These are phyloP conservation scores for Chaetodon trifasciatus DNA, from an alignment of 2,797 vertebrate species.

Conservation along the genomic window DNA sequence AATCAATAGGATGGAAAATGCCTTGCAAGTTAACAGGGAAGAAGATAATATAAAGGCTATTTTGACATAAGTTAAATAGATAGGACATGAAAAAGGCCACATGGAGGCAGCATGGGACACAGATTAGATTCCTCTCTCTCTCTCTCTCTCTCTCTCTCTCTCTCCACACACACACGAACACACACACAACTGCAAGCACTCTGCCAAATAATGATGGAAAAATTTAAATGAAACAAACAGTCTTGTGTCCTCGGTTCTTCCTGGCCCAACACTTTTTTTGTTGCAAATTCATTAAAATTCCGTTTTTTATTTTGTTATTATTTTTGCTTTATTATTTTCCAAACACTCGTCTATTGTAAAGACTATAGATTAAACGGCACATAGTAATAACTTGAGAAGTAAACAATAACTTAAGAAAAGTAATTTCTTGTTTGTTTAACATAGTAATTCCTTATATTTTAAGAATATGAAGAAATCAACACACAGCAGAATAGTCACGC, in stretches of 20 bases:
- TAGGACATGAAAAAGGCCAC: slow-evolving; percentile 42
- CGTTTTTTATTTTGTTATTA: neutral
- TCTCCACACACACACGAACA: neutral
- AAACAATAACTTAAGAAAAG: neutral
- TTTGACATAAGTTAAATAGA: neutral
- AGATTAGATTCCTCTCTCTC: neutral
- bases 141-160: neutral
- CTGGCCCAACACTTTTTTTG: neutral
- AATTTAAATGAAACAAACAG: neutral
- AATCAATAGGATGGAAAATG: neutral
- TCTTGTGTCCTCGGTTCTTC: neutral
- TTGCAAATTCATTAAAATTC: neutral
- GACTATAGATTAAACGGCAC: neutral
- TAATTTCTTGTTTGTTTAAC: neutral
- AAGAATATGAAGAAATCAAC: too few species aligned
- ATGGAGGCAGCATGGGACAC: slow-evolving; percentile 62
- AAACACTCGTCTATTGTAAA: neutral
- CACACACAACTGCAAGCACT: slow-evolving; percentile 10
- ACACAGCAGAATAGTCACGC: neutral
- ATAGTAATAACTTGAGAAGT: neutral
- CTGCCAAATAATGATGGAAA: neutral
- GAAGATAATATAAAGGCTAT: neutral
- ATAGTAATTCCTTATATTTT: neutral
- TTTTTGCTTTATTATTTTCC: neutral
- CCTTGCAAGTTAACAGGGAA: neutral